These are phyloP conservation scores for Pitangus sulphuratus DNA, from an alignment of 2,797 vertebrate species.

Conservation along the genomic window DNA sequence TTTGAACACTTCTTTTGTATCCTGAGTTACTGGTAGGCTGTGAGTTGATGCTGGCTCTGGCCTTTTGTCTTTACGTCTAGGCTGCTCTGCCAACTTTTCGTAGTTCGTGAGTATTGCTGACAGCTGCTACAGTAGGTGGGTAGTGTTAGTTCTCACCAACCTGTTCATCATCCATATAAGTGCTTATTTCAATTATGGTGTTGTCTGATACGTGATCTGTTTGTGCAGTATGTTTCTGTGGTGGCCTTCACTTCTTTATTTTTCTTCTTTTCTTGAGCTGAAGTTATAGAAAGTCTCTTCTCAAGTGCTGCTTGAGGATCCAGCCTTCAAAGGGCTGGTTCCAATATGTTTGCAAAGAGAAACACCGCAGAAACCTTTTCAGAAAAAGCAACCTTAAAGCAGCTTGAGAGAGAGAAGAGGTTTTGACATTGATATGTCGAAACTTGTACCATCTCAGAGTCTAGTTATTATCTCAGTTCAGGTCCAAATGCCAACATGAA, in stretches of 20 bases:
- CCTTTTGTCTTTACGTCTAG: neutral
- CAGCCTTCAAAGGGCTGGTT: neutral
- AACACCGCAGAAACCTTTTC: neutral
- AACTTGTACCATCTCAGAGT: neutral
- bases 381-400: neutral
- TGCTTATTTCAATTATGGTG: neutral
- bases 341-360: neutral
- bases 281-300: neutral
- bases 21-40: neutral
- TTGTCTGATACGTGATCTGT: neutral
- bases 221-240: neutral
- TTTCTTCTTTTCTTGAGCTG: neutral
- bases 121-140: neutral
- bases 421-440: neutral
- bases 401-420: neutral
- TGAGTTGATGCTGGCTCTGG: neutral
- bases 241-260: neutral
- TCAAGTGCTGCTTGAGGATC: neutral
- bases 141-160: conserved; percentile 28
- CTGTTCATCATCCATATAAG: neutral
- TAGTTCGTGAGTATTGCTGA: neutral
- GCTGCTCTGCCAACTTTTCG: neutral
- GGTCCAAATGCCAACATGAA: neutral
- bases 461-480: neutral
- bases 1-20: neutral